Conservation (phyloP, 2,113 vertebrate genomes). For the Chamaetylas fuelleborni region DNA sequence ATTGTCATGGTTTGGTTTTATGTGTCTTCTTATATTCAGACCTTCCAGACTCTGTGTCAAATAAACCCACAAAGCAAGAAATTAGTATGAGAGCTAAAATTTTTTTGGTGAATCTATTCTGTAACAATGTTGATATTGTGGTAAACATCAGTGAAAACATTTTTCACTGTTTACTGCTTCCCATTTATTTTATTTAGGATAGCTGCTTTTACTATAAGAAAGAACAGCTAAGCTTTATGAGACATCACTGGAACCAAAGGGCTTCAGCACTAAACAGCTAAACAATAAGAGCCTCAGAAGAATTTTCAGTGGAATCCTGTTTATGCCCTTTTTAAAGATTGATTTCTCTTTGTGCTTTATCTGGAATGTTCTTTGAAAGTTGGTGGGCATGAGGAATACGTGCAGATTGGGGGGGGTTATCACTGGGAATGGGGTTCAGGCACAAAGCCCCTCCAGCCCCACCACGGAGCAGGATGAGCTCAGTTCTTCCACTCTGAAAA, state of each 20-base stretch:
- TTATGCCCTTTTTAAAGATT: not conserved
- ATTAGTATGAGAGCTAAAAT: not conserved
- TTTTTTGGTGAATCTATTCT: not conserved
- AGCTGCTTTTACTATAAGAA: not conserved
- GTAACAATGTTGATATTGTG: not conserved
- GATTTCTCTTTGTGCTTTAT: not conserved
- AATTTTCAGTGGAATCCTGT: conserved; percentile 17
- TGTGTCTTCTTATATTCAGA: not conserved
- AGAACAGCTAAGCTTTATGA: not conserved
- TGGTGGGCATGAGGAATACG: not conserved
- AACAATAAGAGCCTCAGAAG: not conserved
- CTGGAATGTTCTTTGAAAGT: conserved; percentile 1
- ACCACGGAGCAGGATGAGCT: not conserved
- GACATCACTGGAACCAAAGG: not conserved
- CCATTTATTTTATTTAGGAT: not conserved
- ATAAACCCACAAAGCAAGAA: not conserved
- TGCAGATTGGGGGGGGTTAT: not conserved
- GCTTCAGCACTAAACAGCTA: not conserved
- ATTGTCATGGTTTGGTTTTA: not conserved
- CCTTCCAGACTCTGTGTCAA: not conserved
- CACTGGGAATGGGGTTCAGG: not conserved
- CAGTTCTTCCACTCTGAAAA: not conserved
- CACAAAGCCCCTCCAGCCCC: not conserved
- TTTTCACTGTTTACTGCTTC: not conserved
- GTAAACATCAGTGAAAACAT: not conserved